Evolutionary conservation across 2,113 vertebrate species (phyloP).

Genomic region (Nerophis ophidion): DNA sequence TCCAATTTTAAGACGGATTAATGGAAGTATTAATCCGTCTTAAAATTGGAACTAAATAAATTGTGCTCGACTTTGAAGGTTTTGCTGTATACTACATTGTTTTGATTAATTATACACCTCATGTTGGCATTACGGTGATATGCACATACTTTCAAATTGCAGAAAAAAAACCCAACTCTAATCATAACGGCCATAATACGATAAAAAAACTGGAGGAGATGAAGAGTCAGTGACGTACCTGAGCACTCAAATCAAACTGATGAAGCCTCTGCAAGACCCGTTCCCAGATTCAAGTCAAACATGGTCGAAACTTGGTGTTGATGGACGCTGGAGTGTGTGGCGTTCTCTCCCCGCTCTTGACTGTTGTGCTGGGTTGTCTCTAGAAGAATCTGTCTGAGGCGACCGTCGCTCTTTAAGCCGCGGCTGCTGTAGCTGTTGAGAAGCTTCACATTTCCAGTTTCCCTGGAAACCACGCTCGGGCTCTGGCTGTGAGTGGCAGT

Average conservation of each 20-base stretch:
- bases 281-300: conserved; percentile 40
- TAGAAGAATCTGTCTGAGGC: conserved; percentile 73
- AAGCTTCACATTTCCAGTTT: conserved; percentile 77
- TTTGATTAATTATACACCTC: not conserved
- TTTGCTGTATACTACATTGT: no score
- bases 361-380: conserved; percentile 61
- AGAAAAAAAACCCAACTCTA: conserved; percentile 1
- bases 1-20: no score
- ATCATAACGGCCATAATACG: conserved; percentile 14
- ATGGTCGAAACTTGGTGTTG: conserved; percentile 22
- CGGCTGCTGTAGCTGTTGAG: conserved; percentile 68
- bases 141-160: conserved; percentile 8
- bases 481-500: conserved; percentile 70
- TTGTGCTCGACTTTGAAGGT: no score
- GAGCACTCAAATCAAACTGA: conserved; percentile 43
- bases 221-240: conserved; percentile 61
- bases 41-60: no score
- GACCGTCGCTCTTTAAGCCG: conserved; percentile 68
- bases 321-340: conserved; percentile 28
- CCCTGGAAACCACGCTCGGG: conserved; percentile 75
- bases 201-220: not conserved
- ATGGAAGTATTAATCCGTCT: no score
- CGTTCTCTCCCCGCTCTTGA: conserved; percentile 27
- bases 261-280: conserved; percentile 40
- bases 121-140: not conserved